Evolutionary conservation across 2,888 invertebrate species (phyloP).

Genomic region (Neoascia interrupta): DNA sequence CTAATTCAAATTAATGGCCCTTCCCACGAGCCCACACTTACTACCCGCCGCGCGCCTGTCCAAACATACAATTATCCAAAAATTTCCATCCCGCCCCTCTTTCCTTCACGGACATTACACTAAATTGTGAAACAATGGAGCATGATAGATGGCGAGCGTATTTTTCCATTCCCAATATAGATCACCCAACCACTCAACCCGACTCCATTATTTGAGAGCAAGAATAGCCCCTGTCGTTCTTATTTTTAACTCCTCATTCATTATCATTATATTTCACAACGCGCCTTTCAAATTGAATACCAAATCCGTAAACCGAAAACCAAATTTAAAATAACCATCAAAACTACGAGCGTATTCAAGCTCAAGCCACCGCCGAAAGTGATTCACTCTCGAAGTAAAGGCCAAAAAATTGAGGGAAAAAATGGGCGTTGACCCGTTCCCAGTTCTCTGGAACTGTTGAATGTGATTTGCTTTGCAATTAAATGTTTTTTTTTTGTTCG

Average conservation of each 20-base stretch:
- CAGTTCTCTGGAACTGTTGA: slow-evolving; percentile 51
- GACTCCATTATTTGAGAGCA: no score
- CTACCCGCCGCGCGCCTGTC: neutral
- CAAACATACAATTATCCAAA: neutral
- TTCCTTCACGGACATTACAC: no score
- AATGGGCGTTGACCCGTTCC: slow-evolving; percentile 66
- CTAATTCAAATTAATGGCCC: slow-evolving; percentile 24
- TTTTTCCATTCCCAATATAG: slow-evolving; percentile 42
- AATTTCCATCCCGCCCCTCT: neutral
- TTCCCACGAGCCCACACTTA: slow-evolving; percentile 7
- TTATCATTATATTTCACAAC: slow-evolving; percentile 53
- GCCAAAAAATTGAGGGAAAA: slow-evolving; percentile 36
- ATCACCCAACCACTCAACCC: slow-evolving; percentile 18
- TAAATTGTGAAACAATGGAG: no score
- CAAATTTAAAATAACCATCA: neutral
- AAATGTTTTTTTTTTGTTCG: no score
- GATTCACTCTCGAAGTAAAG: slow-evolving; percentile 32
- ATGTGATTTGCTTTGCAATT: slow-evolving; percentile 68
- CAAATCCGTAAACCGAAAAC: neutral
- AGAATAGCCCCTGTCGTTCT: neutral
- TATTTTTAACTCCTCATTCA: slow-evolving; percentile 35
- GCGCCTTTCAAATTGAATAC: slow-evolving; percentile 35
- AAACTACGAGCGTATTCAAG: no score
- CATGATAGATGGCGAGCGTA: slow-evolving; percentile 21
- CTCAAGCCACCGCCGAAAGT: slow-evolving; percentile 11